phyloP scores from a whole-genome alignment of 2,888 invertebrate species.

The Brachyopa scutellaris region DNA sequence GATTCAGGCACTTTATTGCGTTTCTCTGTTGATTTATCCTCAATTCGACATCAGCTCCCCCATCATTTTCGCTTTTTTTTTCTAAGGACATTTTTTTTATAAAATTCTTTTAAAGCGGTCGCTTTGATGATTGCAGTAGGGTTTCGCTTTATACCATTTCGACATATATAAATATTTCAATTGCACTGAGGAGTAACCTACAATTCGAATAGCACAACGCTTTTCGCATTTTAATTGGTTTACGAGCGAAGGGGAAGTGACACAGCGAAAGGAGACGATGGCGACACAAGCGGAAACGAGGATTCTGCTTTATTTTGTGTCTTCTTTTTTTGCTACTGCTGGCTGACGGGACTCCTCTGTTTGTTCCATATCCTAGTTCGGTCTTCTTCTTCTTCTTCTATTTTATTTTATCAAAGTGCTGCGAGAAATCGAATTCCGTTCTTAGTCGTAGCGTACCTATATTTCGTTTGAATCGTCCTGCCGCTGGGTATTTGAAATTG shows the following conservation, averaged over 20 bases:
- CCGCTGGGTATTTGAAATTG: constrained; percentile 39
- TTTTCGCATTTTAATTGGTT: constrained; percentile 23
- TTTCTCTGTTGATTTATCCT: constrained; percentile 13
- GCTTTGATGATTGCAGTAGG: constrained; percentile 11
- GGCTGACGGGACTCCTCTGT: background rate
- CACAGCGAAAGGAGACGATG: background rate
- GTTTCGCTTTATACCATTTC: too few species aligned
- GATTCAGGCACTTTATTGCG: constrained; percentile 3
- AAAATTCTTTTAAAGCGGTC: too few species aligned
- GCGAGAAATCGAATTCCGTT: constrained; percentile 35
- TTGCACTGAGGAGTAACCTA: background rate
- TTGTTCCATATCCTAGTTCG: background rate
- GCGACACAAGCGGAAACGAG: constrained; percentile 17
- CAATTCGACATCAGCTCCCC: background rate
- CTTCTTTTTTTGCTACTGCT: background rate
- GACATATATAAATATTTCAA: too few species aligned
- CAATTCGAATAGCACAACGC: constrained; percentile 24
- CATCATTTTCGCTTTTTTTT: background rate
- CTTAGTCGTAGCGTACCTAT: background rate
- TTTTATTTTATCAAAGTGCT: constrained; percentile 1
- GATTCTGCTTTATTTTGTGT: constrained; percentile 23
- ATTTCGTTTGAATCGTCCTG: constrained; percentile 14
- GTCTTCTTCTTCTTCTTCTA: background rate
- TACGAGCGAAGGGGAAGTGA: background rate
- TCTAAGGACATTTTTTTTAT: background rate